Percentiles rank a stretch among this genome's conserved stretches.
Evolutionary conservation across 1,140 invertebrate species (phyloP).

Genomic region (Heterodera schachtii): DNA sequence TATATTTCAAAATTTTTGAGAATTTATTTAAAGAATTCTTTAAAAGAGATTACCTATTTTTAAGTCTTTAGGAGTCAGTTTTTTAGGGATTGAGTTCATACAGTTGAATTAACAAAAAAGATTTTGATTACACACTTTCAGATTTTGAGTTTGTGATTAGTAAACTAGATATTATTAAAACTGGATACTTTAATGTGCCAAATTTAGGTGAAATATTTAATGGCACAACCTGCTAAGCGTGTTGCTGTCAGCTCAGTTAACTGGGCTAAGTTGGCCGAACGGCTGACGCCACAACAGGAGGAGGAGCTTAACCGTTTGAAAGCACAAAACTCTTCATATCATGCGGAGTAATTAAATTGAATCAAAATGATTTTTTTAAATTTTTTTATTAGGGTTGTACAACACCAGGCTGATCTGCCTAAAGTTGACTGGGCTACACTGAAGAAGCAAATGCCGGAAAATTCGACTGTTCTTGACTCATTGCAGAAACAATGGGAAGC

Average conservation of each 20-base stretch:
- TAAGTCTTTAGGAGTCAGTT: too few relatives aligned
- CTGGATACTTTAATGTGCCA: too few relatives aligned
- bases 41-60: too few relatives aligned
- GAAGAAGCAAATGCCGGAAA: conserved; percentile 63
- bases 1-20: too few relatives aligned
- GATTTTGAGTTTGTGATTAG: too few relatives aligned
- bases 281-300: conserved; percentile 52
- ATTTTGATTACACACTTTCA: too few relatives aligned
- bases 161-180: too few relatives aligned
- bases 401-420: conserved; percentile 60
- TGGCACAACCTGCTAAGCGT: conserved; percentile 61
- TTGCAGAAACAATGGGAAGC: conserved; percentile 65
- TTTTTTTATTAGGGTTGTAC: conserved; percentile 46
- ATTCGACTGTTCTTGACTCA: conserved; percentile 54
- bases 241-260: conserved; percentile 62
- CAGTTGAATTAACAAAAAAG: too few relatives aligned
- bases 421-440: conserved; percentile 63
- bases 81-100: too few relatives aligned
- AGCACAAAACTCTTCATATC: conserved; percentile 56
- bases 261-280: conserved; percentile 59
- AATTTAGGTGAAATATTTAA: conserved; percentile 11
- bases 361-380: too few relatives aligned
- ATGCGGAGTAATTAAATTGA: conserved; percentile 33
- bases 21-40: too few relatives aligned
- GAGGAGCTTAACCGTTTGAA: conserved; percentile 58